Evolutionary conservation across 2,797 vertebrate genomes (phyloP), one percentile per base, ranked within the genome.

Genomic region (Spheniscus humboldti): DNA sequence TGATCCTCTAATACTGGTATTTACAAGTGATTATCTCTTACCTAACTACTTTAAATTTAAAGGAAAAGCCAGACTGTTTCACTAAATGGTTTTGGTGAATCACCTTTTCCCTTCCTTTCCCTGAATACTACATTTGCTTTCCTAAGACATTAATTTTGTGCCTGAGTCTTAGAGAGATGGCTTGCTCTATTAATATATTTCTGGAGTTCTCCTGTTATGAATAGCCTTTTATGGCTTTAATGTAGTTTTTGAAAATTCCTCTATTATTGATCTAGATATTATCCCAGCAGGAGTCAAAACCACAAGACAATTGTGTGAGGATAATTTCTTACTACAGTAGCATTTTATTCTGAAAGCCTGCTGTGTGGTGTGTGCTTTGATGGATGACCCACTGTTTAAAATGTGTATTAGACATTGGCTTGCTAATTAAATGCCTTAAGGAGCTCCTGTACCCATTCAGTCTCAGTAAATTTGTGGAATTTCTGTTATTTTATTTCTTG

Each of bases 211-310:
- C 75, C 88, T 96, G 86, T 95, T 97, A 96, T 31, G 92, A 96
- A 93, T 94, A 97, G 95, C 75, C 92, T 95, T 97, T 97, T 97
- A 97, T 91, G 86, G 92, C 91, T 97, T 95, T 98, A 97, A 97
- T 97, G 98, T 96, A 97, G 95, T 95, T 97, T 97, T 96, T 96
- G 94, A 97, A 98, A 97, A 97, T 97, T 98, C 96, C 74, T 94
- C 96, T 96, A 96, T 97, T 98, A 98, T 96, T 94, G 96, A 98
- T 98, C 97, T 97, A 97, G 96, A 97, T 97, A 97, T 98, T 97
- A 98, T 97, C 97, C 91, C 97, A 59, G 82, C 96, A 97, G 97
- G 97, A 97, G 87, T 96, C 95, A 94, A 97, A 97, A 88, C 96
- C 96, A 88, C 95, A 96, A 97, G 97, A 97, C 96, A 97, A 96